phyloP scores from a whole-genome alignment of 2,113 vertebrate species.

The Pteruthius melanotis region DNA sequence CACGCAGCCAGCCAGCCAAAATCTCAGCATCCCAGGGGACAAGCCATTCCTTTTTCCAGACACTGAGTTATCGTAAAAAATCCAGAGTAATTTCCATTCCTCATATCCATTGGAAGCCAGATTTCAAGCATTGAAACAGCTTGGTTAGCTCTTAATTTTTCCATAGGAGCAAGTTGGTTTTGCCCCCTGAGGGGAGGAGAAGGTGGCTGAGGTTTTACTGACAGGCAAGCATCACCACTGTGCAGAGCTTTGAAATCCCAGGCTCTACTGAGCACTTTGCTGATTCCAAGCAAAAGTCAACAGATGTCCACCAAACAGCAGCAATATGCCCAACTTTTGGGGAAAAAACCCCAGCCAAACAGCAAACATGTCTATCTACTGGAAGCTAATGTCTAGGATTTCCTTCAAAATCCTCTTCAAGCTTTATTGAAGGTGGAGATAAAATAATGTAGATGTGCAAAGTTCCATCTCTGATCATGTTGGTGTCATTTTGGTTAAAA shows the following conservation, averaged over 20 bases:
- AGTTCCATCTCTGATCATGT: not conserved
- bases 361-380: not conserved
- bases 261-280: not conserved
- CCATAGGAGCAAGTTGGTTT: not conserved
- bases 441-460: rapidly evolving
- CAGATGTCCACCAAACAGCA: not conserved
- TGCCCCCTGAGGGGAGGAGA: not conserved
- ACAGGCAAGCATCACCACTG: not conserved
- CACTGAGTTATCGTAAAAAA: not conserved
- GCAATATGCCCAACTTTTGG: not conserved
- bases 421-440: not conserved
- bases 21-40: too few relatives aligned
- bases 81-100: not conserved
- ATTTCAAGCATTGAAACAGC: not conserved
- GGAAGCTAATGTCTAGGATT: not conserved
- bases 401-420: not conserved
- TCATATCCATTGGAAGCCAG: not conserved
- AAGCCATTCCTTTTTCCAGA: not conserved
- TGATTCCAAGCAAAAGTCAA: not conserved
- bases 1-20: not conserved
- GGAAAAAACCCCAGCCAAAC: rapidly evolving
- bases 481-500: not conserved
- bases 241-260: not conserved
- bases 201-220: not conserved
- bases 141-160: not conserved